A percentile compares a stretch with the other conserved stretches of the same genome.
These are phyloP conservation scores for Entelurus aequoreus DNA, from an alignment of 2,113 vertebrate species.

Conservation along the genomic window DNA sequence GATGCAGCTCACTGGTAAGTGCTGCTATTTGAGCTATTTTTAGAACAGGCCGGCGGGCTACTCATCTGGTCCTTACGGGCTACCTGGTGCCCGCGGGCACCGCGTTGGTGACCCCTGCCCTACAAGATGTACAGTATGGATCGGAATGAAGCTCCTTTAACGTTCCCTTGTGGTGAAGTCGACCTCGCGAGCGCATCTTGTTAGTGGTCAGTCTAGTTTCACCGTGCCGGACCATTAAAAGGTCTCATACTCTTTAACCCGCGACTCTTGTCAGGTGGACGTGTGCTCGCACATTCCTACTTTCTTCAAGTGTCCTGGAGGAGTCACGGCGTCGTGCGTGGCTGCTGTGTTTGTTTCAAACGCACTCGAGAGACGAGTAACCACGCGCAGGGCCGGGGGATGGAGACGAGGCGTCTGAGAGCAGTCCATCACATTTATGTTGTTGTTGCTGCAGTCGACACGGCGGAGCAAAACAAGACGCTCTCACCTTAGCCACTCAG, in stretches of 20 bases:
- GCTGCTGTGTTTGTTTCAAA: conserved; percentile 10
- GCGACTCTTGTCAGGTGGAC: background rate
- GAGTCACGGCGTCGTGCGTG: conserved; percentile 2
- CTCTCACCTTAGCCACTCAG: conserved; percentile 31
- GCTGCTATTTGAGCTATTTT: no score
- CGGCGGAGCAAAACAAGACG: conserved; percentile 26
- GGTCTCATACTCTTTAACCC: no score
- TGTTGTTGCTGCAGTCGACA: conserved; percentile 28
- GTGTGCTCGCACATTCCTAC: conserved; percentile 8
- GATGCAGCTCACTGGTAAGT: no score
- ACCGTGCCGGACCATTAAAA: background rate
- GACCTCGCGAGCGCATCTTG: conserved; percentile 6
- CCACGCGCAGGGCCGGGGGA: conserved; percentile 23
- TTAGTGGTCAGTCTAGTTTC: conserved; percentile 10
- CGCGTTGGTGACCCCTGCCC: no score
- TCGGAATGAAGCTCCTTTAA: no score
- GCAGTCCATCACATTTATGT: conserved; percentile 24
- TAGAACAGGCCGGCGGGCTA: no score
- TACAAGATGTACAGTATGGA: no score
- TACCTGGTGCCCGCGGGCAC: no score
- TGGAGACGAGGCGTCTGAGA: conserved; percentile 15
- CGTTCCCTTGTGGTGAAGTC: background rate
- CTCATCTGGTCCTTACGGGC: no score
- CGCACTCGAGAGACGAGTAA: conserved; percentile 24
- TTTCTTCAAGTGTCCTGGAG: conserved; percentile 20